Percentiles rank a stretch among this genome's conserved stretches.
phyloP scores from a whole-genome alignment of 2,113 vertebrate species.

The Tiliqua scincoides region DNA sequence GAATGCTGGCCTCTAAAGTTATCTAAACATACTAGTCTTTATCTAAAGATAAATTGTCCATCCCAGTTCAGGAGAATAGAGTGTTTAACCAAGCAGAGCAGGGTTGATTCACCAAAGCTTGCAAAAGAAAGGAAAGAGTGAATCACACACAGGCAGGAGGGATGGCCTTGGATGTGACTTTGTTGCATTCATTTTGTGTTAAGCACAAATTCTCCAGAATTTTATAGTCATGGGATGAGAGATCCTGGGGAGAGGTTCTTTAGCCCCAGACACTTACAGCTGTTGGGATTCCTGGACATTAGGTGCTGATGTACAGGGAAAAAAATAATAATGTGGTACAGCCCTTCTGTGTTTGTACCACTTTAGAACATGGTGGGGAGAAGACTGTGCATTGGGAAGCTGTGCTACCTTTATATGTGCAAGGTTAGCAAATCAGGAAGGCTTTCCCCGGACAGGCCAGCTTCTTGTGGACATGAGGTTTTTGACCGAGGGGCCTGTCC shows the following conservation, averaged over 20 bases:
- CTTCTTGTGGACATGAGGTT: not conserved
- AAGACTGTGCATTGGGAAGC: no score
- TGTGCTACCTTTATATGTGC: not conserved
- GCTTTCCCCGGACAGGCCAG: no score
- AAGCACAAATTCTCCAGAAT: not conserved
- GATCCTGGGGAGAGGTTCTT: not conserved
- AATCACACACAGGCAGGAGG: no score
- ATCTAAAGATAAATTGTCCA: no score
- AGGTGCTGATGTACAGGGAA: not conserved
- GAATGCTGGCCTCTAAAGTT: no score
- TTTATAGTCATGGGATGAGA: conserved; percentile 6
- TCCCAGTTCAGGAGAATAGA: not conserved
- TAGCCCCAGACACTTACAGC: not conserved
- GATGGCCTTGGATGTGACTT: no score
- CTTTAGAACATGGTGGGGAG: not conserved
- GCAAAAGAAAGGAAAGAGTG: not conserved
- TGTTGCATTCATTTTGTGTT: not conserved
- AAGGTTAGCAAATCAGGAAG: not conserved
- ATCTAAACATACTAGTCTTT: no score
- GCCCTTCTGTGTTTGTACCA: not conserved
- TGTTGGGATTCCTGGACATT: not conserved
- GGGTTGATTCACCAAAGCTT: not conserved
- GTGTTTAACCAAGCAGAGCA: no score
- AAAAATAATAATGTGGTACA: not conserved
- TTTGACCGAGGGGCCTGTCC: not conserved